Evolutionary conservation across 2,888 invertebrate genomes (phyloP).

Genomic region (Hypena proboscidalis): DNA sequence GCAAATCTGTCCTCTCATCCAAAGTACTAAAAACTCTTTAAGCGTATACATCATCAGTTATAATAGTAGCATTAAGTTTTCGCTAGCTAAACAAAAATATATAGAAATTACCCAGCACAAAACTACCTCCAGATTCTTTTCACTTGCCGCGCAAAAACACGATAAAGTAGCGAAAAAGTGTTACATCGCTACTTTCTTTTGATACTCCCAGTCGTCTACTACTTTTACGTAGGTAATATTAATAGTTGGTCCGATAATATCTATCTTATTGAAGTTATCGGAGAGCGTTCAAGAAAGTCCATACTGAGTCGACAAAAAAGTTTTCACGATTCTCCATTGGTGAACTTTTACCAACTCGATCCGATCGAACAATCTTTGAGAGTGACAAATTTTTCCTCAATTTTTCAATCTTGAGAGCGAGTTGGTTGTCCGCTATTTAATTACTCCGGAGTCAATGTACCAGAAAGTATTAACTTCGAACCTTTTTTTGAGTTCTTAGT

Average conservation of each 20-base stretch:
- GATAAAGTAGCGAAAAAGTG: slow-evolving; percentile 10
- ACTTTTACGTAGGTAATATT: slow-evolving; percentile 10
- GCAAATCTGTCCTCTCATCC: too few species aligned
- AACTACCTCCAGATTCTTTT: background rate
- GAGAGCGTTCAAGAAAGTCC: slow-evolving; percentile 31
- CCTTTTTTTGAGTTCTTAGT: slow-evolving; percentile 24
- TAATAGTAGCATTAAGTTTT: too few species aligned
- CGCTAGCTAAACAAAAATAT: too few species aligned
- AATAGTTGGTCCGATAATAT: slow-evolving; percentile 32
- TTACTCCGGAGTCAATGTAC: slow-evolving; percentile 36
- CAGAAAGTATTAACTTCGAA: slow-evolving; percentile 29
- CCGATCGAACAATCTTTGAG: slow-evolving; percentile 38
- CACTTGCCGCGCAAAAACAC: background rate
- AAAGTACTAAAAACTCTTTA: too few species aligned
- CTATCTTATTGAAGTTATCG: slow-evolving; percentile 29
- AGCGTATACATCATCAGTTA: too few species aligned
- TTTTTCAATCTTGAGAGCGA: slow-evolving; percentile 36
- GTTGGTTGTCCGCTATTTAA: slow-evolving; percentile 35
- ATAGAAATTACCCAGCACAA: background rate
- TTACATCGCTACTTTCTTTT: slow-evolving; percentile 6
- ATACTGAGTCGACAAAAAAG: slow-evolving; percentile 38
- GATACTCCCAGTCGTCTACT: slow-evolving; percentile 1
- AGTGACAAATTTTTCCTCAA: slow-evolving; percentile 42
- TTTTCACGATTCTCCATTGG: slow-evolving; percentile 21
- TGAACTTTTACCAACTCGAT: slow-evolving; percentile 35